Percentiles rank a stretch among this genome's conserved stretches.
Conservation (phyloP, 2,113 vertebrate species). For the Epinephelus cyanopodus region DNA sequence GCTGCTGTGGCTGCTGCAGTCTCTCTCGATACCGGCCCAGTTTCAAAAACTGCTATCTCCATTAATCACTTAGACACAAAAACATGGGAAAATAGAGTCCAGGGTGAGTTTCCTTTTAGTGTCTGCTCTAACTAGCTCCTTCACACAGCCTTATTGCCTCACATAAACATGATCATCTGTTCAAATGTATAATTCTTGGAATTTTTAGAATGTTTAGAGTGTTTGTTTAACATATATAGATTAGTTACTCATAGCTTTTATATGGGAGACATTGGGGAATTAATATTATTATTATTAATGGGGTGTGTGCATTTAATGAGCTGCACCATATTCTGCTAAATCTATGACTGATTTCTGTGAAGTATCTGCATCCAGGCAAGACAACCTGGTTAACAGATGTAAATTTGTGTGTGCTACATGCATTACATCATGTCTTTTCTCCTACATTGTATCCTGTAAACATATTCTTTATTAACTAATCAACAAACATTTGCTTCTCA, state of each 20-base stretch:
- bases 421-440: neutral
- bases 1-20: too few species aligned
- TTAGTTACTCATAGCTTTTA: neutral
- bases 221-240: neutral
- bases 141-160: neutral
- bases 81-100: too few species aligned
- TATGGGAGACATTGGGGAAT: neutral
- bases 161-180: neutral
- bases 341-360: slow-evolving; percentile 1
- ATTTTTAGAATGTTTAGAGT: neutral
- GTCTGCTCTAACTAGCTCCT: too few species aligned
- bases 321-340: neutral
- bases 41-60: too few species aligned
- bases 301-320: neutral
- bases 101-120: too few species aligned
- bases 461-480: slow-evolving; percentile 6
- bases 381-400: slow-evolving; percentile 22
- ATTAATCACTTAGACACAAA: too few species aligned
- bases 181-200: neutral
- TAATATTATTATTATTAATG: neutral
- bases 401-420: neutral
- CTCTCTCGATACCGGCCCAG: too few species aligned
- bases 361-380: neutral
- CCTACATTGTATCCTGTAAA: neutral
- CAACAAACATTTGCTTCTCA: neutral